phyloP scores from a whole-genome alignment of 1,140 invertebrate species.

The fruit fly (Drosophila melanogaster) region Release_6_plus_ISO1_MT NT_033777.3:8079001-8079500 shows the following conservation, averaged over 20 bases:
- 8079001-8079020: constrained; percentile 33
- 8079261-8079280: constrained; percentile 17
- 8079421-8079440: constrained; percentile 33
- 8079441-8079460: constrained; percentile 1
- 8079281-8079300: constrained; percentile 5
- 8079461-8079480: not conserved
- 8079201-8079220: constrained; percentile 53
- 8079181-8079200: constrained; percentile 53
- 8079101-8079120: constrained; percentile 45
- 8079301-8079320: constrained; percentile 8
- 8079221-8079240: constrained; percentile 59
- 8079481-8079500: no score
- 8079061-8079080: constrained; percentile 36
- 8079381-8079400: constrained; percentile 25
- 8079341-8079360: constrained; percentile 40
- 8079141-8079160: not conserved
- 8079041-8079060: constrained; percentile 37
- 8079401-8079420: constrained; percentile 29
- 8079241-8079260: constrained; percentile 52
- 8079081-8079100: constrained; percentile 63
- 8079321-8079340: not conserved
- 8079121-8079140: not conserved
- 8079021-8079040: constrained; percentile 52
- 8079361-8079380: constrained; percentile 39
- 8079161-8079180: constrained; percentile 14